Conservation (phyloP, 2,888 invertebrate species). For the Mythimna impura region DNA sequence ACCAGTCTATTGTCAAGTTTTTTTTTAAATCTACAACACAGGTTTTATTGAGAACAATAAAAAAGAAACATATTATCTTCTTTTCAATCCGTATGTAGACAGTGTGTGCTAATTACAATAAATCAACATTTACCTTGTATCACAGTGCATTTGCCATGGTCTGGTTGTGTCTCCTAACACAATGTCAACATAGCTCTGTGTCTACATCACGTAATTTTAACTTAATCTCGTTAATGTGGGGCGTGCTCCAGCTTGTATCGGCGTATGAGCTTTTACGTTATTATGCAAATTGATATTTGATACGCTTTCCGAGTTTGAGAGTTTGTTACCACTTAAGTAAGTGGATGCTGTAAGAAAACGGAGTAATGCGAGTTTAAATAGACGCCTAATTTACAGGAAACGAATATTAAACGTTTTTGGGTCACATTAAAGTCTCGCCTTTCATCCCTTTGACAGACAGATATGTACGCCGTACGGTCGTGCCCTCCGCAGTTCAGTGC, state of each 20-base stretch:
- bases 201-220: constrained; percentile 84
- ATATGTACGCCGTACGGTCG: background rate
- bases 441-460: background rate
- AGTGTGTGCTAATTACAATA: constrained; percentile 37
- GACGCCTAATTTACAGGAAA: constrained; percentile 61
- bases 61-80: constrained; percentile 19
- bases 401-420: constrained; percentile 14
- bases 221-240: constrained; percentile 82
- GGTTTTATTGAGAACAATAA: constrained; percentile 31
- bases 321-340: constrained; percentile 71
- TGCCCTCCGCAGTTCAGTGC: background rate
- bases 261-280: constrained; percentile 82
- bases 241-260: constrained; percentile 79
- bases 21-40: constrained; percentile 38
- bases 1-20: constrained; percentile 56
- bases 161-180: constrained; percentile 53
- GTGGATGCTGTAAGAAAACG: constrained; percentile 66
- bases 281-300: constrained; percentile 86
- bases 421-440: background rate
- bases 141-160: constrained; percentile 35
- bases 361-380: constrained; percentile 65
- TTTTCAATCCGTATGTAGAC: constrained; percentile 3
- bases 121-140: constrained; percentile 35
- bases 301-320: constrained; percentile 77
- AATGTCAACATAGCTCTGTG: constrained; percentile 72